phyloP scores from a whole-genome alignment of 2,113 vertebrate species.

The Jacana jacana region DNA sequence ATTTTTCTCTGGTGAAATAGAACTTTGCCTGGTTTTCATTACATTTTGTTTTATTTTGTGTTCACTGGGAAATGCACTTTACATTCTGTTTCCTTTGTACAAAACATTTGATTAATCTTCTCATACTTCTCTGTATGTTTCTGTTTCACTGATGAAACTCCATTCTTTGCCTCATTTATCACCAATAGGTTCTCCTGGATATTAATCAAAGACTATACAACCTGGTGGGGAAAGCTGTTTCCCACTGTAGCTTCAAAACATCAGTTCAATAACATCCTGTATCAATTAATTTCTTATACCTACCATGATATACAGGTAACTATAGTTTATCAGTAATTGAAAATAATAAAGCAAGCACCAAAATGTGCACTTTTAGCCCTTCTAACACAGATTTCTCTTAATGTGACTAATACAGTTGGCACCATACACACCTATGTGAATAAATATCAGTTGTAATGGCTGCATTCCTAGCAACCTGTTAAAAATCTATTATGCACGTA shows the following conservation, averaged over 20 bases:
- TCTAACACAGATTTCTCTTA: background rate
- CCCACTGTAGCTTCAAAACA: background rate
- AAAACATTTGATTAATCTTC: background rate
- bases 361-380: background rate
- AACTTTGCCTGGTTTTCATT: background rate
- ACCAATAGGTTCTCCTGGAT: background rate
- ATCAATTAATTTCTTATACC: background rate
- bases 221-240: background rate
- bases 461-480: background rate
- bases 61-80: background rate
- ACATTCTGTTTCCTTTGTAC: background rate
- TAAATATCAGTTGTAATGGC: background rate
- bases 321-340: background rate
- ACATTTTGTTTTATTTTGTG: background rate
- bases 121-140: background rate
- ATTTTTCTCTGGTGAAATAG: background rate
- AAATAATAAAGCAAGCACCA: background rate
- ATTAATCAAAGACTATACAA: background rate
- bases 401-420: background rate
- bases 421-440: background rate
- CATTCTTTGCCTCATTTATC: background rate
- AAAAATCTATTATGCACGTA: background rate
- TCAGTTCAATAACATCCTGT: background rate
- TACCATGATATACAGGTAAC: background rate
- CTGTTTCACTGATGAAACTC: background rate